Base-by-base conservation (phyloP, 2,113 vertebrate genomes). In the Vidua macroura region DNA sequence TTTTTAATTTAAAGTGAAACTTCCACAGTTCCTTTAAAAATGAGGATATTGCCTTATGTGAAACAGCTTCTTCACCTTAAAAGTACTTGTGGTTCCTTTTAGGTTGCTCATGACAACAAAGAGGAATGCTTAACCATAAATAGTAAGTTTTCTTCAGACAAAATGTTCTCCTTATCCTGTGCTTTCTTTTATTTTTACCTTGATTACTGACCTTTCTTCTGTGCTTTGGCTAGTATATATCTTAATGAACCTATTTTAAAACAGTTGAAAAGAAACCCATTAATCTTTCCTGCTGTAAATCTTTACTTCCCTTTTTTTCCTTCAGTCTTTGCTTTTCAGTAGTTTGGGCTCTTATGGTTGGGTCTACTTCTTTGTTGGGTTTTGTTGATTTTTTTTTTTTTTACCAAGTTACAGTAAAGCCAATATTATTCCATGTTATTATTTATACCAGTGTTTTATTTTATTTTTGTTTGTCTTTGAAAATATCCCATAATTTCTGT, bases 81-180 rank as follows among this genome's bases (percentile, higher is more conserved):
- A 88, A 92, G 55, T 82, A 56, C 10, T 89, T 91, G 5, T 11
- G 13, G 41, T 96, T 94, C 64, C 73, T 95, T 76, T 84, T 79
- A 39, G 64, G 33, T 75, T 86, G 28, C 35, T 90, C 8, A 3
- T 46, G 28, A 74, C 68, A 58, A 27, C 33, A 79, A 82, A 81
- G 55, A 75, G 58, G 58, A 83, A 74, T 67, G 72, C 15, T 83
- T 72, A n/a, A 68, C 39, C 7, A 16, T 41, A 79, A 88, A 55
- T 41, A 31, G 63, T 60, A 89, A 81, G 60, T 77, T 83, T 91
- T 87, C 41, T 81, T 92, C 27, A 52, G 66, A 74, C 23, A 62
- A 91, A 93, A 49, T 37, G 27, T 46, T 8, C 10, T 77, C 4
- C 25, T 53, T 64, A 27, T 60, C 23, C 56, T 83, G 13, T 3